Evolutionary conservation across 1,140 invertebrate genomes (phyloP).

Genomic region (Drosophila melanica): DNA sequence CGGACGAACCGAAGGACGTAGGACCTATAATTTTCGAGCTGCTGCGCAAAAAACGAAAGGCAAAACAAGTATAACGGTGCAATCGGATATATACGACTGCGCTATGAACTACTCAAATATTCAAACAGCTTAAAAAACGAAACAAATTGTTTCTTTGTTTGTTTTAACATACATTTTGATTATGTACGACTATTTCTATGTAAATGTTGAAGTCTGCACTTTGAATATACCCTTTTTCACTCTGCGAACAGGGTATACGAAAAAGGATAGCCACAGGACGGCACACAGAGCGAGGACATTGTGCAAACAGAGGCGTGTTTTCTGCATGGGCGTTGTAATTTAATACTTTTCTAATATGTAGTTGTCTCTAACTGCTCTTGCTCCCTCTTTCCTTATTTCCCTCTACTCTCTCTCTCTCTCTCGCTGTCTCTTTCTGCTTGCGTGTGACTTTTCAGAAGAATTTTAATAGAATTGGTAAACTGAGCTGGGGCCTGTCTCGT

Average conservation of each 20-base stretch:
- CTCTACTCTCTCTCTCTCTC: not conserved
- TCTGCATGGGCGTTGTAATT: slow-evolving; percentile 59
- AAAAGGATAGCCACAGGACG: slow-evolving; percentile 45
- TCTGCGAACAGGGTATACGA: not conserved
- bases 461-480: slow-evolving; percentile 81
- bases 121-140: too few relatives aligned
- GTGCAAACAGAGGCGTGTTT: slow-evolving; percentile 75
- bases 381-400: too few relatives aligned
- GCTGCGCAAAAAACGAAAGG: slow-evolving; percentile 34
- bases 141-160: too few relatives aligned
- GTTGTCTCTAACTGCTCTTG: slow-evolving; percentile 46
- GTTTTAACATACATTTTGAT: too few relatives aligned
- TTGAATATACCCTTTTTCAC: not conserved
- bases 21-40: slow-evolving; percentile 74
- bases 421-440: slow-evolving; percentile 25
- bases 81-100: too few relatives aligned
- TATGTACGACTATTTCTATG: too few relatives aligned
- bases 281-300: slow-evolving; percentile 50
- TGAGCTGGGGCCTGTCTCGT: slow-evolving; percentile 41
- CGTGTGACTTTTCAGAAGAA: slow-evolving; percentile 69
- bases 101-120: too few relatives aligned
- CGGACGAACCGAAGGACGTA: slow-evolving; percentile 33
- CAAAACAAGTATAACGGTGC: slow-evolving; percentile 1
- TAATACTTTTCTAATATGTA: slow-evolving; percentile 81
- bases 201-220: too few relatives aligned